A percentile compares a stretch with the other conserved stretches of the same genome.
Conservation (phyloP, 1,140 invertebrate species). For the Chlorops oryzae region DNA sequence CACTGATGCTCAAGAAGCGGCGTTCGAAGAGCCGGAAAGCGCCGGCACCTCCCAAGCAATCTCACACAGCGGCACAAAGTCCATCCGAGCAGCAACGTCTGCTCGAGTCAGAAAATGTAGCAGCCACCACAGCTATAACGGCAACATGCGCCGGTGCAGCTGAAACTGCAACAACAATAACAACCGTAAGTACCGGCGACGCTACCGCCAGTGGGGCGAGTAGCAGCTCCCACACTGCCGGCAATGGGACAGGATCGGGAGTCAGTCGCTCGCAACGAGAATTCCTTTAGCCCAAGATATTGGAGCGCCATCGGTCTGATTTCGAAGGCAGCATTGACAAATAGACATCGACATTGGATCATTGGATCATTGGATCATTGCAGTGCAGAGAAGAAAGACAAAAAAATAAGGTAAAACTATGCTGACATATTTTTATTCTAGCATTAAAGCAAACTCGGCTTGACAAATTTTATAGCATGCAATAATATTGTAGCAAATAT, state of each 20-base stretch:
- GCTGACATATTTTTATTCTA: no score
- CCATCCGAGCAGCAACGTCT: slow-evolving; percentile 38
- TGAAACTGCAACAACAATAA: slow-evolving; percentile 9
- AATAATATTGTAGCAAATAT: no score
- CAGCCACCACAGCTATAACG: slow-evolving; percentile 13
- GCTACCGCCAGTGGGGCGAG: slow-evolving; percentile 12
- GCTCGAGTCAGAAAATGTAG: slow-evolving; percentile 37
- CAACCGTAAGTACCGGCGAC: slow-evolving; percentile 13
- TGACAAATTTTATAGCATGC: no score
- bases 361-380: no score
- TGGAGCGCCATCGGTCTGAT: slow-evolving; percentile 34
- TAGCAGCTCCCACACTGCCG: slow-evolving; percentile 14
- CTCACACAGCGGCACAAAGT: slow-evolving; percentile 27
- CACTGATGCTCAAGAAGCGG: slow-evolving; percentile 60
- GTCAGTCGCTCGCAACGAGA: slow-evolving; percentile 28
- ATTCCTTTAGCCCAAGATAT: slow-evolving; percentile 46
- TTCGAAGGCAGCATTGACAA: slow-evolving; percentile 32
- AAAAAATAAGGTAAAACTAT: no score
- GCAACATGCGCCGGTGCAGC: slow-evolving; percentile 10
- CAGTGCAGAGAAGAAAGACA: no score
- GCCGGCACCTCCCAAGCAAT: slow-evolving; percentile 54
- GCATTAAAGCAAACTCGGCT: no score
- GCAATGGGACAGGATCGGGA: slow-evolving; percentile 8
- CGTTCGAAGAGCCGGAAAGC: slow-evolving; percentile 65
- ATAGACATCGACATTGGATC: no score